Evolutionary conservation across 2,113 vertebrate species (phyloP).

Genomic region (Protobothrops mucrosquamatus): DNA sequence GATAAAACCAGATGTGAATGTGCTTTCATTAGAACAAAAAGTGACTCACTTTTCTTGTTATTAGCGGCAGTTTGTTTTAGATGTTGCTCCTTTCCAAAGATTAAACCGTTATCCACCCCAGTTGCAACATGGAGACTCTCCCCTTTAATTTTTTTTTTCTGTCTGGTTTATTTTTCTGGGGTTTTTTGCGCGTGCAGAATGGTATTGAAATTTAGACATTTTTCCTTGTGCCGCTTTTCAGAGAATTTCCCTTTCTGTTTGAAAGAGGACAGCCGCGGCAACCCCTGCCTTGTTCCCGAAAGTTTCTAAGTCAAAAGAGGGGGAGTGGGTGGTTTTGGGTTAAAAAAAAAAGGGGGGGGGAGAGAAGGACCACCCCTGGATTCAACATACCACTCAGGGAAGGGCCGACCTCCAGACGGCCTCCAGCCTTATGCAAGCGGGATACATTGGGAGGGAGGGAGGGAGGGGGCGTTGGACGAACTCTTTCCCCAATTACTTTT

Average conservation of each 20-base stretch:
- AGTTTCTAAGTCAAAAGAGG: constrained; percentile 21
- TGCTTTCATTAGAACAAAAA: constrained; percentile 1
- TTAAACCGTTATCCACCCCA: not conserved
- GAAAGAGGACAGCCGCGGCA: not conserved
- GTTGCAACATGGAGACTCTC: not conserved
- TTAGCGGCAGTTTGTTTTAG: not conserved
- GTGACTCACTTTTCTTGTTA: not conserved
- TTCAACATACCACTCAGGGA: not conserved
- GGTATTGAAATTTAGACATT: not conserved
- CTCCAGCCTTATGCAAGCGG: constrained; percentile 45
- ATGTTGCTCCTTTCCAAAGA: not conserved
- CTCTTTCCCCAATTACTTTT: constrained; percentile 47
- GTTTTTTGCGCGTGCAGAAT: constrained; percentile 2
- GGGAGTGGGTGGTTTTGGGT: not conserved
- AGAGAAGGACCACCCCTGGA: constrained; percentile 7
- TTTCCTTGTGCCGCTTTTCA: not conserved
- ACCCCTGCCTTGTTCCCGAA: constrained; percentile 20
- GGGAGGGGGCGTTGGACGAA: constrained; percentile 41
- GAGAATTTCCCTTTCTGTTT: constrained; percentile 26
- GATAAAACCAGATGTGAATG: constrained; percentile 1
- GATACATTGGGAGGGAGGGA: constrained; percentile 50
- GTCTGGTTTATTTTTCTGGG: constrained; percentile 10
- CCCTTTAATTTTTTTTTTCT: not conserved
- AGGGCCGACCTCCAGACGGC: constrained; percentile 30
- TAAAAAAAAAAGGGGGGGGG: not conserved